Conservation (phyloP, 2,113 vertebrate species). For the Felis chaus region DNA sequence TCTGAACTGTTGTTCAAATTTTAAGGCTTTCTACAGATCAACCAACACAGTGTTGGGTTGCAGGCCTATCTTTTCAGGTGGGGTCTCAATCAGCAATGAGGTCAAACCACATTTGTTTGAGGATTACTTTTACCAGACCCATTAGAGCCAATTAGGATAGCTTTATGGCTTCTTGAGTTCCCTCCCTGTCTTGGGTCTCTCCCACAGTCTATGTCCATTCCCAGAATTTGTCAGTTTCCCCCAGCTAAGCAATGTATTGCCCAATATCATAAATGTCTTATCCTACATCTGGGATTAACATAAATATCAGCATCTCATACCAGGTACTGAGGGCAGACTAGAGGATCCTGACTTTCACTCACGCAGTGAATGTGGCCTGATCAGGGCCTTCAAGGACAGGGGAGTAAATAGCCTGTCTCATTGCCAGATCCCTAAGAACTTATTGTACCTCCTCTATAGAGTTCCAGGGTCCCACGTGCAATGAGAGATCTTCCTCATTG, state of each 20-base stretch:
- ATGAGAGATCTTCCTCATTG: neutral
- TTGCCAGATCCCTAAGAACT: neutral
- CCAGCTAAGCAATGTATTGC: neutral
- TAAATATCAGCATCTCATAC: neutral
- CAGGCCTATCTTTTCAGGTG: neutral
- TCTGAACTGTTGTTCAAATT: neutral
- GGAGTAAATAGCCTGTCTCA: neutral
- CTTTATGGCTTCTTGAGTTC: neutral
- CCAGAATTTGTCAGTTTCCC: neutral
- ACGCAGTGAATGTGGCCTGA: neutral
- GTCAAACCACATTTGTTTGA: neutral
- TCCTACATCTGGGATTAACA: neutral
- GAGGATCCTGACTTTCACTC: too few species aligned
- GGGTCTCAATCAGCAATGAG: neutral
- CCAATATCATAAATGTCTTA: too few species aligned
- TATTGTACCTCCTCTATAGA: neutral
- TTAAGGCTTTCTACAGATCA: neutral
- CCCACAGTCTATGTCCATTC: neutral
- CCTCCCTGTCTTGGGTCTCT: neutral
- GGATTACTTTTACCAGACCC: neutral
- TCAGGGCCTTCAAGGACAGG: neutral
- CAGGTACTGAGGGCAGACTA: neutral
- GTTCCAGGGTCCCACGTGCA: neutral
- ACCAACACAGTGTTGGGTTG: neutral
- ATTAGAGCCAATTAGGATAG: neutral